Conservation (phyloP, 2,113 vertebrate genomes). For the Nannobrachium achirus region DNA sequence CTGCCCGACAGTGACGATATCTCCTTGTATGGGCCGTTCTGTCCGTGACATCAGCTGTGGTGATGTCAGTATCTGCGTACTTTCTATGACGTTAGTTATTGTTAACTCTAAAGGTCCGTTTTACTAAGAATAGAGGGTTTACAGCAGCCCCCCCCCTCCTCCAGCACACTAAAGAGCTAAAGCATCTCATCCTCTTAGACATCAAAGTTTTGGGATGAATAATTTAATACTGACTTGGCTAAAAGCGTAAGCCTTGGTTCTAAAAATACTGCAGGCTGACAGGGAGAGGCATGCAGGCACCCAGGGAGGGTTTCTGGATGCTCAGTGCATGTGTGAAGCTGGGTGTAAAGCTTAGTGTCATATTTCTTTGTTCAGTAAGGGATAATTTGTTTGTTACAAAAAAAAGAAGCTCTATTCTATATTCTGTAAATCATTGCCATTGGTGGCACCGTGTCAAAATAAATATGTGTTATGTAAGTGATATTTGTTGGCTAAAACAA, state of each 20-base stretch:
- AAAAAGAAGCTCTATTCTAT: too few relatives aligned
- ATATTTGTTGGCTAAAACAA: too few relatives aligned
- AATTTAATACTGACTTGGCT: constrained; percentile 49
- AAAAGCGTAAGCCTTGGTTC: constrained; percentile 26
- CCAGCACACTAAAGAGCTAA: constrained; percentile 13
- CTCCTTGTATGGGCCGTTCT: too few relatives aligned
- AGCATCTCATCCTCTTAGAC: constrained; percentile 29
- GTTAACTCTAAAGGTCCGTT: too few relatives aligned
- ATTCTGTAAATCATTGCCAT: too few relatives aligned
- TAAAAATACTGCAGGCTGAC: constrained; percentile 38
- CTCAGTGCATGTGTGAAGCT: not conserved
- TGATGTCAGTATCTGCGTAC: too few relatives aligned
- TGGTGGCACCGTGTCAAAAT: too few relatives aligned
- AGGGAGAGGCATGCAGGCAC: not conserved
- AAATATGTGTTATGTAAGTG: too few relatives aligned
- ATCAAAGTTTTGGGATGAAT: constrained; percentile 52
- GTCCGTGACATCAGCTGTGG: too few relatives aligned
- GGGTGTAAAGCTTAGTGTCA: not conserved
- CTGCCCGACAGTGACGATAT: too few relatives aligned
- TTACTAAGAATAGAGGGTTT: too few relatives aligned
- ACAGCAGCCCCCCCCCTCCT: not conserved
- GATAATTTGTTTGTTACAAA: not conserved
- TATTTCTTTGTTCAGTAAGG: not conserved
- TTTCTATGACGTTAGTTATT: too few relatives aligned
- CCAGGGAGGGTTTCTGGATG: not conserved